Percentiles rank a stretch among this genome's conserved stretches.
Conservation (phyloP, 2,888 invertebrate genomes). For the Stenotaenia linearis region DNA sequence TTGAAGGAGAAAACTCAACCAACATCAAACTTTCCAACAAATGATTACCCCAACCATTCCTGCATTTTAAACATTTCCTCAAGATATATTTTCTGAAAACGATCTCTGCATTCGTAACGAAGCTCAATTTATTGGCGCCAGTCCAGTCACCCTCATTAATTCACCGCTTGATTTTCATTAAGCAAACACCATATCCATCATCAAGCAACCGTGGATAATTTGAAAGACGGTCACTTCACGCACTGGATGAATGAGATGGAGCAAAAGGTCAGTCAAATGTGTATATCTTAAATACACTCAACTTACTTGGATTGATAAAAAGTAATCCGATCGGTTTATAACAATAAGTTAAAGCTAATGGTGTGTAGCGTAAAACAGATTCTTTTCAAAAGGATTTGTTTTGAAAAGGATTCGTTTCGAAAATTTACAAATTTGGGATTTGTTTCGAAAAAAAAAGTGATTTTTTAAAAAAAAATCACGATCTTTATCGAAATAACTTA, state of each 20-base stretch:
- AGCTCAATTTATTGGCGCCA: slow-evolving; percentile 8
- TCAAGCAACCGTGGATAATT: slow-evolving; percentile 13
- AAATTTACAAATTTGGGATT: too few species aligned
- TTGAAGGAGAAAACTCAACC: too few species aligned
- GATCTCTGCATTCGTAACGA: neutral
- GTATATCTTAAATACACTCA: too few species aligned
- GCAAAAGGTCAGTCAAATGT: neutral
- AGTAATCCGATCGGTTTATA: too few species aligned
- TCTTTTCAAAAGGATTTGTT: too few species aligned
- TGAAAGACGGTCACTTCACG: neutral
- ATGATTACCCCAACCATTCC: neutral
- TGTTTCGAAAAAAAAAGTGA: too few species aligned
- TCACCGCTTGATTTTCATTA: slow-evolving; percentile 16
- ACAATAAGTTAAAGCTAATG: too few species aligned
- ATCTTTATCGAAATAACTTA: too few species aligned
- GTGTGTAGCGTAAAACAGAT: too few species aligned
- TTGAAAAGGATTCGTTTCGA: too few species aligned
- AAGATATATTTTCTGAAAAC: neutral
- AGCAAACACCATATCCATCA: slow-evolving; percentile 16
- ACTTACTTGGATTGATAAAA: neutral
- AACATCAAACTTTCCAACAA: neutral
- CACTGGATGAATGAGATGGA: neutral
- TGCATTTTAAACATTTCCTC: neutral
- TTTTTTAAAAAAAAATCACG: too few species aligned
- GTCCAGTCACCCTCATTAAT: slow-evolving; percentile 16